phyloP scores from a whole-genome alignment of 1,140 invertebrate species.

The Drosophila simulans region DNA sequence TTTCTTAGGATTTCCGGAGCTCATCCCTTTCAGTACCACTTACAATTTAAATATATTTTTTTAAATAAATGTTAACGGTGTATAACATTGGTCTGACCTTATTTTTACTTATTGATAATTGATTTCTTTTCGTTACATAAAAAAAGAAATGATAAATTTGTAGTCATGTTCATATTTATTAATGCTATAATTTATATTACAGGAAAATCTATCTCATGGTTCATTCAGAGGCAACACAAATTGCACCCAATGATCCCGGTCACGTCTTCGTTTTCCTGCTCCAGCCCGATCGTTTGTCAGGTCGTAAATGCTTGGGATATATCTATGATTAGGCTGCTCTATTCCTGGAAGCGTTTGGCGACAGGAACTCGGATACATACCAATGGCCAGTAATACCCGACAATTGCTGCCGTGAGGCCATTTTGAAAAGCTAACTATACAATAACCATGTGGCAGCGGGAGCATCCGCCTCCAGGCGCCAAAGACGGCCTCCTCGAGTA shows the following conservation, averaged over 20 bases:
- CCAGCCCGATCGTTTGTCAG: conserved; percentile 24
- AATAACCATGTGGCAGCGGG: neutral
- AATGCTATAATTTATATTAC: no score
- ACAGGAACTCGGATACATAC: conserved; percentile 31
- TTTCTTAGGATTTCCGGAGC: neutral
- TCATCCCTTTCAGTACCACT: no score
- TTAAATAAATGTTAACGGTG: no score
- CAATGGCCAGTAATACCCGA: conserved; percentile 20
- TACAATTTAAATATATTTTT: no score
- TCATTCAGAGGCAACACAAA: neutral
- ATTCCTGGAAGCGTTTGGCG: conserved; percentile 12
- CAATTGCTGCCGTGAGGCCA: conserved; percentile 56
- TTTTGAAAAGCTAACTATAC: conserved; percentile 36
- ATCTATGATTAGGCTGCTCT: neutral
- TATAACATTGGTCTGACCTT: no score
- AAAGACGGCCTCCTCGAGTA: conserved; percentile 2
- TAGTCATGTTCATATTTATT: no score
- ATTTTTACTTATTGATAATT: no score
- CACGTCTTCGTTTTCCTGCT: conserved; percentile 18
- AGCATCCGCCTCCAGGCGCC: conserved; percentile 11
- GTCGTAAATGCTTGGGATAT: conserved; percentile 15
- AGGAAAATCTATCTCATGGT: no score
- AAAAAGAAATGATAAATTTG: no score
- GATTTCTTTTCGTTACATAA: no score
- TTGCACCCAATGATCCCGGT: conserved; percentile 4